A percentile compares a stretch with the other conserved stretches of the same genome.
phyloP scores from a whole-genome alignment of 2,888 invertebrate species.

The Rutpela maculata region DNA sequence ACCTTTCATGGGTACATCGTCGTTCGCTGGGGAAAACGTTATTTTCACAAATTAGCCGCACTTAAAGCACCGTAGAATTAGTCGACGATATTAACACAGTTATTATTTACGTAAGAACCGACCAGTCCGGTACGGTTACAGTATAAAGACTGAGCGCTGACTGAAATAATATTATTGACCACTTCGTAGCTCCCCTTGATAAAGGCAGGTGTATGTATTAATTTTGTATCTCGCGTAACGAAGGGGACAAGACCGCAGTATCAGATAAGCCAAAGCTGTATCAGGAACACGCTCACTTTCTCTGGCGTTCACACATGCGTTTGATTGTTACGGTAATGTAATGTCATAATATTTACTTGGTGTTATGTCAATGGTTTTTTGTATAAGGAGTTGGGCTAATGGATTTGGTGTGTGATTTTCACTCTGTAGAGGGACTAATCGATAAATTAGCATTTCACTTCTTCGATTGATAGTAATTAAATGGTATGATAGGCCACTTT shows the following conservation, averaged over 20 bases:
- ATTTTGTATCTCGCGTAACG: slow-evolving; percentile 49
- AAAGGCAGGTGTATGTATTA: slow-evolving; percentile 65
- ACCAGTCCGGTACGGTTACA: slow-evolving; percentile 13
- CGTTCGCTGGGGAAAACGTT: not conserved
- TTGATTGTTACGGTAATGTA: slow-evolving; percentile 16
- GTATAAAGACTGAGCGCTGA: slow-evolving; percentile 32
- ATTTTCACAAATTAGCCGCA: not conserved
- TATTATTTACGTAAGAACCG: slow-evolving; percentile 1
- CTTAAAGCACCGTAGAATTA: slow-evolving; percentile 6
- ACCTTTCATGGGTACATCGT: slow-evolving; percentile 14
- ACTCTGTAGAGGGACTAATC: not conserved
- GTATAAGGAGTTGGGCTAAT: slow-evolving; percentile 24
- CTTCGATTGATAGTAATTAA: not conserved
- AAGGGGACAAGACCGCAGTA: slow-evolving; percentile 43
- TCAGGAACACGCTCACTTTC: slow-evolving; percentile 34
- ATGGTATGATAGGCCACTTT: not conserved
- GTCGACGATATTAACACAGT: not conserved
- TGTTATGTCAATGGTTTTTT: slow-evolving; percentile 25
- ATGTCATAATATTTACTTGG: slow-evolving; percentile 23
- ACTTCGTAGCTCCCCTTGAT: slow-evolving; percentile 67
- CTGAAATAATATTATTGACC: slow-evolving; percentile 65
- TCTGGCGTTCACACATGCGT: slow-evolving; percentile 16
- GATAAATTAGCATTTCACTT: not conserved
- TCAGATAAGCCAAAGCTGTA: slow-evolving; percentile 12
- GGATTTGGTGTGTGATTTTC: slow-evolving; percentile 12